These are phyloP conservation scores for Spodoptera litura DNA, from an alignment of 1,140 invertebrate genomes.

Conservation along the genomic window DNA sequence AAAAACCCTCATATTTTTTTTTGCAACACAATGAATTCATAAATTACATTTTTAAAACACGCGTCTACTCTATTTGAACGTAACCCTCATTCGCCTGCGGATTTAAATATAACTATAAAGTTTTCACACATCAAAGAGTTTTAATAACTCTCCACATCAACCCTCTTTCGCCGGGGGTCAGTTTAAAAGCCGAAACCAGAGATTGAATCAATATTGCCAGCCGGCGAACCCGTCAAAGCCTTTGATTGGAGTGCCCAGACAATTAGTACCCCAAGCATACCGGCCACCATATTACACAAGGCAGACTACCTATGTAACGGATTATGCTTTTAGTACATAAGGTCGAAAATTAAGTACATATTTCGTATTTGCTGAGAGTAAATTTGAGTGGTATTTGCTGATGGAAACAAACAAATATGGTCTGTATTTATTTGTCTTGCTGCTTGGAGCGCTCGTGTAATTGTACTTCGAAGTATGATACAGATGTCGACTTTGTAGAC, in stretches of 20 bases:
- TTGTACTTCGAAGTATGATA: no score
- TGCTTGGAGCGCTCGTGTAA: no score
- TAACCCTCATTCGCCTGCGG: background rate
- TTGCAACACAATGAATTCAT: no score
- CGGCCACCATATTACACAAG: background rate
- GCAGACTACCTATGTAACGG: background rate
- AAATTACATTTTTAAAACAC: no score
- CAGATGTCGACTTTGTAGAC: no score
- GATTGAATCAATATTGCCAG: slow-evolving; percentile 33
- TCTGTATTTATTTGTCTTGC: no score
- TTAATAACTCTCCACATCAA: slow-evolving; percentile 2
- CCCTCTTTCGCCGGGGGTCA: slow-evolving; percentile 1
- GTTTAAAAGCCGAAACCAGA: slow-evolving; percentile 14
- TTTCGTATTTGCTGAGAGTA: no score
- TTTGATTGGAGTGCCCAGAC: slow-evolving; percentile 23
- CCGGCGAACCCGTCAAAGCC: background rate
- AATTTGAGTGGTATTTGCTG: no score
- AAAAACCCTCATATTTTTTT: no score
- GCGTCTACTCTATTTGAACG: no score
- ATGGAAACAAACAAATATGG: no score
- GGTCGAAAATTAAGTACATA: background rate
- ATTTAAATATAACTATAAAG: background rate
- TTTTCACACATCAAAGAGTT: slow-evolving; percentile 30
- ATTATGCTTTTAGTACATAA: background rate
- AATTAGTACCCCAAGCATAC: slow-evolving; percentile 8